A percentile compares a stretch with the other conserved stretches of the same genome.
These are phyloP conservation scores for Bombus affinis DNA, from an alignment of 1,140 invertebrate species.

Conservation along the genomic window DNA sequence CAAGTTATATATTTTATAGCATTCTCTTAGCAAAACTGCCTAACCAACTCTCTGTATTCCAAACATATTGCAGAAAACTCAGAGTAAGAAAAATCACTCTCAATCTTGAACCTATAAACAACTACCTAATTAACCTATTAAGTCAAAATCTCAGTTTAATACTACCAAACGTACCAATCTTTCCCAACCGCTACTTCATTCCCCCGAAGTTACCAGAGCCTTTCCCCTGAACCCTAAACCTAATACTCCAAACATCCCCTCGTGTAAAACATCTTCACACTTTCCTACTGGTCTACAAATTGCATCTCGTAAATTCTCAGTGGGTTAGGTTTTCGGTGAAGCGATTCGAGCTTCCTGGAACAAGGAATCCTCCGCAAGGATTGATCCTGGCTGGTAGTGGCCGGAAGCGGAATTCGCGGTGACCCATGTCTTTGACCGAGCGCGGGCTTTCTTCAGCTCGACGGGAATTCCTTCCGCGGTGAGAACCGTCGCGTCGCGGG, in stretches of 20 bases:
- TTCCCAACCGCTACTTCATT: no score
- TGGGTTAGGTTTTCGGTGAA: background rate
- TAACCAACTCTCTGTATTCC: no score
- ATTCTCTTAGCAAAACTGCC: no score
- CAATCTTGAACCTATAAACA: background rate
- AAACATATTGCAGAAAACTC: no score
- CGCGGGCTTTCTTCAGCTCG: conserved; percentile 46
- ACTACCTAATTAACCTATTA: background rate
- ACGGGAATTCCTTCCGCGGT: conserved; percentile 40
- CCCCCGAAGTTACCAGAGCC: no score
- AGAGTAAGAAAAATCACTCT: no score
- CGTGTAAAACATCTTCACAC: conserved; percentile 14
- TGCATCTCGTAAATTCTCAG: conserved; percentile 15
- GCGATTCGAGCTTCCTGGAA: conserved; percentile 3
- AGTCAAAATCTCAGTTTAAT: background rate
- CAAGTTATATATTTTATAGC: no score
- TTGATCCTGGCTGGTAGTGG: conserved; percentile 24
- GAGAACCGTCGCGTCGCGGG: conserved; percentile 6
- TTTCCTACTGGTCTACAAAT: background rate
- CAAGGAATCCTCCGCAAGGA: conserved; percentile 5
- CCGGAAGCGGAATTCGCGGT: conserved; percentile 35
- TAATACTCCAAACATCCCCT: conserved; percentile 4
- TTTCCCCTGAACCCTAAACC: background rate
- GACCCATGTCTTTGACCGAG: conserved; percentile 25
- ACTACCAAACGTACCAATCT: no score